Percentiles rank a stretch among this genome's conserved stretches.
phyloP scores from a whole-genome alignment of 2,113 vertebrate species.

The Collichthys lucidus region DNA sequence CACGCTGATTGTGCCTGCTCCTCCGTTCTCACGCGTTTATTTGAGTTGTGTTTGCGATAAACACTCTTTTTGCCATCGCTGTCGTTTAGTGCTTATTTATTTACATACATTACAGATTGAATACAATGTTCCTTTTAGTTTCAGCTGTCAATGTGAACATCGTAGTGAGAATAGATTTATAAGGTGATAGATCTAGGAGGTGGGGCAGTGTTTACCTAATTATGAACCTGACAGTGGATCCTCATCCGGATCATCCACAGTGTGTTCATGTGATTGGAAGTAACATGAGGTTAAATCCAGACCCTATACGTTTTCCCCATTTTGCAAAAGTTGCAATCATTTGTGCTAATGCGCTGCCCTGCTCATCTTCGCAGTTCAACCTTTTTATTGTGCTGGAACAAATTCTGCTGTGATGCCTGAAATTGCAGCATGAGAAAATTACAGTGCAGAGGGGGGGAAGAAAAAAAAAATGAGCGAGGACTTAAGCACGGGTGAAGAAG shows the following conservation, averaged over 20 bases:
- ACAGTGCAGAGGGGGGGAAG: constrained; percentile 44
- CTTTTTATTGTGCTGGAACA: constrained; percentile 75
- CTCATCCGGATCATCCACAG: constrained; percentile 34
- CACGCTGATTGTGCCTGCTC: constrained; percentile 41
- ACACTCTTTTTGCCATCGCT: neutral
- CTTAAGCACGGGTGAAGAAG: constrained; percentile 82
- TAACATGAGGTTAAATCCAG: constrained; percentile 58
- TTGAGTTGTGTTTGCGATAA: constrained; percentile 2
- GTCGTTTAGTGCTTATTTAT: constrained; percentile 7
- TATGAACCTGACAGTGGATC: constrained; percentile 41
- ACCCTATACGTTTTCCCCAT: constrained; percentile 46
- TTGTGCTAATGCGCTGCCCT: constrained; percentile 55
- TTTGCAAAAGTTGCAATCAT: constrained; percentile 63
- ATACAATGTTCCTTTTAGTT: constrained; percentile 13
- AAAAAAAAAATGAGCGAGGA: constrained; percentile 63
- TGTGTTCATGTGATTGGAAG: constrained; percentile 55
- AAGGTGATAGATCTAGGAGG: constrained; percentile 14
- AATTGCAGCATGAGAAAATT: constrained; percentile 81
- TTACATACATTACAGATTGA: neutral
- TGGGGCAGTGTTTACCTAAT: constrained; percentile 20
- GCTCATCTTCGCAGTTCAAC: constrained; percentile 58
- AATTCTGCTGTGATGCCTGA: constrained; percentile 80
- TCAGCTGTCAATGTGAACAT: neutral
- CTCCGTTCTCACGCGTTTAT: constrained; percentile 8
- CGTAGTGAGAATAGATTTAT: constrained; percentile 10